Evolutionary conservation across 2,888 invertebrate species (phyloP).

Genomic region (Lycocerus yunnanus): DNA sequence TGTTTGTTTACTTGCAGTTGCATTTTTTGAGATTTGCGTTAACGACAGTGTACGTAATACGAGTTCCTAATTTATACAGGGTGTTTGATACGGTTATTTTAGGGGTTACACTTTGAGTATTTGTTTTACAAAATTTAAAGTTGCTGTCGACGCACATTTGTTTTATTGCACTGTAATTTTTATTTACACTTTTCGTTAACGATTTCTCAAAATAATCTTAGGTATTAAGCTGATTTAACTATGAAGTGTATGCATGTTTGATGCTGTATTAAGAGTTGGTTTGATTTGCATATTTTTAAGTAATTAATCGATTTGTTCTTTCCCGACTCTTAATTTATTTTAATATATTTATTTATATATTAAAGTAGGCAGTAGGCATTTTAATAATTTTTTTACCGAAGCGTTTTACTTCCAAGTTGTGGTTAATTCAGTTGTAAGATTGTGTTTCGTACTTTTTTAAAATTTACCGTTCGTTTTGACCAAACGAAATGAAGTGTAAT

Average conservation of each 20-base stretch:
- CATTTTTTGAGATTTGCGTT: background rate
- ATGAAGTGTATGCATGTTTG: conserved; percentile 14
- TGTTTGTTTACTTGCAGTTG: background rate
- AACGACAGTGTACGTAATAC: background rate
- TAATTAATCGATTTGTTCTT: background rate
- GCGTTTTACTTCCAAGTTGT: background rate
- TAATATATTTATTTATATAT: background rate
- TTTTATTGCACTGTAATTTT: background rate
- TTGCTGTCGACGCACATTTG: background rate
- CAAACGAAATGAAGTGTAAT: background rate
- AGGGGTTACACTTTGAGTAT: background rate
- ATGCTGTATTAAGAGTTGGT: conserved; percentile 13
- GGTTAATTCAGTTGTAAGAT: background rate
- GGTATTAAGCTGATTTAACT: conserved; percentile 17
- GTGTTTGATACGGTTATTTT: background rate
- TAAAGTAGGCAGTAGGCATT: background rate
- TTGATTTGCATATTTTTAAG: background rate
- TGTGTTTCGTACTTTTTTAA: background rate
- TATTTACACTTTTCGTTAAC: background rate
- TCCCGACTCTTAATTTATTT: background rate
- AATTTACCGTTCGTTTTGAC: background rate
- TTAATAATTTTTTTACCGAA: background rate
- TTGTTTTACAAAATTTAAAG: background rate
- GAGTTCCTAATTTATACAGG: background rate
- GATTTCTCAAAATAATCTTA: conserved; percentile 6